Evolutionary conservation across 2,888 invertebrate genomes (phyloP).

Genomic region (Blastobasis lacticolella): DNA sequence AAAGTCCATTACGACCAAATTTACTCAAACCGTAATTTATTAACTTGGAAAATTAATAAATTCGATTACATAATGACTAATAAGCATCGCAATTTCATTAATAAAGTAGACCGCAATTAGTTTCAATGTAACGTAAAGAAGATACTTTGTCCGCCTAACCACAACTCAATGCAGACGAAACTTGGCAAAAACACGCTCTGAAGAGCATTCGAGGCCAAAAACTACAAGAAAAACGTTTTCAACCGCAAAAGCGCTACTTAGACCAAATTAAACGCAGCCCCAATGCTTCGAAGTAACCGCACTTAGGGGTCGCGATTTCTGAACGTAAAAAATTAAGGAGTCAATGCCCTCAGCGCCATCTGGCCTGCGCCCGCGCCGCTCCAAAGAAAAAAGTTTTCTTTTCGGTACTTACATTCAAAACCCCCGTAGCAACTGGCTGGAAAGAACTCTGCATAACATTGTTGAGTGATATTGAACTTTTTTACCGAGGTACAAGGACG

Average conservation of each 20-base stretch:
- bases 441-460: slow-evolving; percentile 3
- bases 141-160: no score
- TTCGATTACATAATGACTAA: no score
- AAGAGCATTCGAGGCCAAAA: slow-evolving; percentile 1
- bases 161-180: no score
- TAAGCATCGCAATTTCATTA: no score
- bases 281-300: slow-evolving; percentile 47
- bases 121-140: no score
- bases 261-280: slow-evolving; percentile 42
- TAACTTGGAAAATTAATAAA: no score
- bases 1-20: no score
- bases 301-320: slow-evolving; percentile 61
- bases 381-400: slow-evolving; percentile 22
- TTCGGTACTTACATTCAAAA: slow-evolving; percentile 2
- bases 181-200: no score
- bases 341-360: slow-evolving; percentile 64
- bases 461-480: slow-evolving; percentile 13
- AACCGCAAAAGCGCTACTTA: slow-evolving; percentile 44
- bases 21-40: no score
- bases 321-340: slow-evolving; percentile 46
- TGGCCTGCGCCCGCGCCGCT: slow-evolving; percentile 49
- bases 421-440: slow-evolving; percentile 36
- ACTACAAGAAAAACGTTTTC: slow-evolving; percentile 19
- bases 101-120: no score
- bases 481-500: slow-evolving; percentile 7